phyloP scores from a whole-genome alignment of 1,140 invertebrate genomes.

The Trichonephila inaurata region DNA sequence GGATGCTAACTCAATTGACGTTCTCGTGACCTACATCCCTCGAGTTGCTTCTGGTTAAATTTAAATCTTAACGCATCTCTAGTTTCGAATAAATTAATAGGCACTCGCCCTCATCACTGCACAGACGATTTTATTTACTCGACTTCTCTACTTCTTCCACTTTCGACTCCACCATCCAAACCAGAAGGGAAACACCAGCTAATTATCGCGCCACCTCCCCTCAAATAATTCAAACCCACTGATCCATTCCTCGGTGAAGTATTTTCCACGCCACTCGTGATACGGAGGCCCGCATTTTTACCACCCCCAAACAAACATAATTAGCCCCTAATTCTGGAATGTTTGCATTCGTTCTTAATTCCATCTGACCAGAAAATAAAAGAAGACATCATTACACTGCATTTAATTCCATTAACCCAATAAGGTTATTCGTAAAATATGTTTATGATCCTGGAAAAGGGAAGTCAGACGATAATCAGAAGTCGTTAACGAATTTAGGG shows the following conservation, averaged over 20 bases:
- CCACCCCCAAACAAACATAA: conserved; percentile 14
- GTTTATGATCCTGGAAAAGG: conserved; percentile 6
- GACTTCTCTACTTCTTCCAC: too few relatives aligned
- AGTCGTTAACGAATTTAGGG: conserved; percentile 44
- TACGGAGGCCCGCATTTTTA: neutral
- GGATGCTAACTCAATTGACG: too few relatives aligned
- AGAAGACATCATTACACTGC: neutral
- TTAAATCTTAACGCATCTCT: too few relatives aligned
- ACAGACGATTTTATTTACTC: too few relatives aligned
- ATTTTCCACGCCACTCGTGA: neutral
- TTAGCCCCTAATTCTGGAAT: conserved; percentile 3
- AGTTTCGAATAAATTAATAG: too few relatives aligned
- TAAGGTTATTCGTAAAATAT: conserved; percentile 40
- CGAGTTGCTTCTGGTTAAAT: too few relatives aligned
- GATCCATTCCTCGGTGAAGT: neutral
- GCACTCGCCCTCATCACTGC: too few relatives aligned
- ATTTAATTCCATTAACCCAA: conserved; percentile 45
- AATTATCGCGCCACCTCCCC: neutral
- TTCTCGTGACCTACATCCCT: too few relatives aligned
- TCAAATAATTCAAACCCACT: neutral
- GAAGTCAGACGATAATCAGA: neutral
- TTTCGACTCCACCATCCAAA: too few relatives aligned
- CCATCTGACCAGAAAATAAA: neutral
- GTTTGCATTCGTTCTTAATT: conserved; percentile 10
- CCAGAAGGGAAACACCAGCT: neutral